Percentiles rank a stretch among this genome's conserved stretches.
Evolutionary conservation across 2,888 invertebrate species (phyloP).

Genomic region (Megalurothrips usitatus): DNA sequence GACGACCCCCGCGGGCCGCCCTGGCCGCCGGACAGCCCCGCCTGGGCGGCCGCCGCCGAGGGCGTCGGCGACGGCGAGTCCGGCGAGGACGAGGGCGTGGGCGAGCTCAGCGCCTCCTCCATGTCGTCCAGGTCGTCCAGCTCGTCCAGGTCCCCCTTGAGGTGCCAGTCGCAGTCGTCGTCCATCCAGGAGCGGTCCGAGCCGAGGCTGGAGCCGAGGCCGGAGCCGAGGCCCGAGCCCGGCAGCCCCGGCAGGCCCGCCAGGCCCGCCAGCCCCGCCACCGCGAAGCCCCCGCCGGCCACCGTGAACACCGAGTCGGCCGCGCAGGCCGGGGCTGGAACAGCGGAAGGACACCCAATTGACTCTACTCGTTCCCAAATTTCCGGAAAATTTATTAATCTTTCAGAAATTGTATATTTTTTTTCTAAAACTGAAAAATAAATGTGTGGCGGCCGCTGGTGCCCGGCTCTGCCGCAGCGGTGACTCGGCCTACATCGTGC

Average conservation of each 20-base stretch:
- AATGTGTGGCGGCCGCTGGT: neutral
- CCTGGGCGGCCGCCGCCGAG: neutral
- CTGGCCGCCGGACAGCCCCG: neutral
- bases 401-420: too few relatives aligned
- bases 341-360: too few relatives aligned
- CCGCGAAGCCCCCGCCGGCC: neutral
- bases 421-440: neutral
- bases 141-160: neutral
- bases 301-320: neutral
- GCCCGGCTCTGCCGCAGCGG: too few relatives aligned
- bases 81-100: slow-evolving; percentile 5
- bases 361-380: too few relatives aligned
- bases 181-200: slow-evolving; percentile 8
- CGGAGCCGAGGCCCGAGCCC: neutral
- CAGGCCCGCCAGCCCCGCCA: neutral
- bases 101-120: slow-evolving; percentile 7
- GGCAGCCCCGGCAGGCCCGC: neutral
- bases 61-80: slow-evolving; percentile 8
- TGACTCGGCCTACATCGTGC: too few relatives aligned
- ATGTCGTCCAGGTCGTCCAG: slow-evolving; percentile 22
- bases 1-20: neutral
- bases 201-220: too few relatives aligned
- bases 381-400: too few relatives aligned
- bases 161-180: neutral
- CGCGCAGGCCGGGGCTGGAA: neutral